Evolutionary conservation across 2,113 vertebrate species (phyloP).

Genomic region (Otus sunia): DNA sequence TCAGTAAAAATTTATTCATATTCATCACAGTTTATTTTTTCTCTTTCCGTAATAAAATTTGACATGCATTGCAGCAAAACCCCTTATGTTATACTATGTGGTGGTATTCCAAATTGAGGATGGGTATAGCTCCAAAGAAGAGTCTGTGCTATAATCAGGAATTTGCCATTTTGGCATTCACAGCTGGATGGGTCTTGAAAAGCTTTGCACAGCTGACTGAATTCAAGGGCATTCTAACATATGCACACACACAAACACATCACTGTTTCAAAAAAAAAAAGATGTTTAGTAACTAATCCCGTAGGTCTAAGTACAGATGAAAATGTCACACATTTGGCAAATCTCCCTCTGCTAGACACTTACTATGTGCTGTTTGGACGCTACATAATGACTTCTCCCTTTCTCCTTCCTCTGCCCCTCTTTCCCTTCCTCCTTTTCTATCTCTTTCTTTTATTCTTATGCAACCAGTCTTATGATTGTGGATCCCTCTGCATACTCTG

Average conservation of each 20-base stretch:
- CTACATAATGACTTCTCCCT: background rate
- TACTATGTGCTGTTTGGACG: background rate
- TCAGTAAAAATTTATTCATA: background rate
- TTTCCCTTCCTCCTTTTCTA: background rate
- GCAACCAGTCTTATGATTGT: background rate
- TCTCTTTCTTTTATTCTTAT: background rate
- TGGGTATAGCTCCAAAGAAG: background rate
- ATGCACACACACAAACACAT: background rate
- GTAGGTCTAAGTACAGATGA: background rate
- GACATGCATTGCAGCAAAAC: background rate
- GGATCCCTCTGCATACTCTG: background rate
- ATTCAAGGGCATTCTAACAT: background rate
- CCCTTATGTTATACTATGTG: background rate
- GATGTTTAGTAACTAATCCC: background rate
- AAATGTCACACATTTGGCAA: background rate
- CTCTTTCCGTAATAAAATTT: background rate
- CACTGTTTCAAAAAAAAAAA: background rate
- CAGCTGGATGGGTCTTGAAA: background rate
- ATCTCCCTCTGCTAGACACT: background rate
- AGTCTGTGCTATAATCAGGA: background rate
- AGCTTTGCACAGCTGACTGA: background rate
- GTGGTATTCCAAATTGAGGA: background rate
- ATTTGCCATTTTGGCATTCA: constrained; percentile 8
- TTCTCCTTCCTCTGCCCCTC: background rate
- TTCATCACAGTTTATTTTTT: background rate